Conservation (phyloP, 1,140 invertebrate genomes). For the Mycetomoellerius zeteki region DNA sequence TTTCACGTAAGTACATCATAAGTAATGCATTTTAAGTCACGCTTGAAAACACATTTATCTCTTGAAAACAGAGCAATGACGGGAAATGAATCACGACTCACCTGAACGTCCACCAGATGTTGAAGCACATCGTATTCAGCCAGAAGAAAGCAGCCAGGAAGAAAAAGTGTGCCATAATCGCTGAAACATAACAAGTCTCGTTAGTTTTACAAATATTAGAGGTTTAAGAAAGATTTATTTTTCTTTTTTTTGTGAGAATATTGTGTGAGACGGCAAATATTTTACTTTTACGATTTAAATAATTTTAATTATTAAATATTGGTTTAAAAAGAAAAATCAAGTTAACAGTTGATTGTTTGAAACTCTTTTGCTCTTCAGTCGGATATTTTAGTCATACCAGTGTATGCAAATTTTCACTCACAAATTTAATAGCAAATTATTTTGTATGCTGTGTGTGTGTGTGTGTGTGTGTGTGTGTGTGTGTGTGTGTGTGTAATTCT, state of each 20-base stretch:
- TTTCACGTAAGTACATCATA: background rate
- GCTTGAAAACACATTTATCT: background rate
- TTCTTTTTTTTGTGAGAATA: background rate
- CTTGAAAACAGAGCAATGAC: conserved; percentile 4
- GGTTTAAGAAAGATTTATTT: conserved; percentile 12
- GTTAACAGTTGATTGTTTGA: background rate
- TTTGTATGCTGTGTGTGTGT: background rate
- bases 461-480: background rate
- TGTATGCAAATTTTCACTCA: background rate
- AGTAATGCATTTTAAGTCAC: background rate
- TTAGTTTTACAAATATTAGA: conserved; percentile 44
- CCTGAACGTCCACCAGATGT: conserved; percentile 97
- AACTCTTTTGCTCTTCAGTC: background rate
- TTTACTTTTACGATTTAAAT: background rate
- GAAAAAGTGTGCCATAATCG: conserved; percentile 96
- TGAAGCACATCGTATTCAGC: conserved; percentile 98
- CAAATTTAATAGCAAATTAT: background rate
- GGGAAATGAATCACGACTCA: conserved; percentile 86
- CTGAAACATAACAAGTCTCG: conserved; percentile 88
- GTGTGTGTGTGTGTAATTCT: background rate
- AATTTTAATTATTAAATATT: conserved; percentile 9
- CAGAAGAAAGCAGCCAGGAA: conserved; percentile 98
- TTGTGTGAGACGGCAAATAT: background rate
- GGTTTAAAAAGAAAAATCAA: background rate
- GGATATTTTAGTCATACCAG: background rate